These are phyloP conservation scores for Leptinotarsa tumamoca DNA, from an alignment of 2,888 invertebrate genomes.

Conservation along the genomic window DNA sequence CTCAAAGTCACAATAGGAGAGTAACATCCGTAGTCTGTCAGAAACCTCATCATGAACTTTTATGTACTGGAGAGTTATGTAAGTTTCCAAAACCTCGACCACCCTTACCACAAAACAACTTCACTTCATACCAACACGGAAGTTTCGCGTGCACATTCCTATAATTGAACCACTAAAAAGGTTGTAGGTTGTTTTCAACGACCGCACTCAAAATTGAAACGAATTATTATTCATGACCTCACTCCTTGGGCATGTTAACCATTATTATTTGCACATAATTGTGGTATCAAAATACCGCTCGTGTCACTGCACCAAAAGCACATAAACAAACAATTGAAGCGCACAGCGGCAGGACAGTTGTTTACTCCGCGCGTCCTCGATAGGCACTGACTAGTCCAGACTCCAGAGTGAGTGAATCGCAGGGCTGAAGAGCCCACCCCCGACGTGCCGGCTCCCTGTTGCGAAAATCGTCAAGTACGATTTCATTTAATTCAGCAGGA, in stretches of 20 bases:
- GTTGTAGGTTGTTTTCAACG: neutral
- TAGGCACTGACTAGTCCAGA: conserved; percentile 11
- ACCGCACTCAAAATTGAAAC: neutral
- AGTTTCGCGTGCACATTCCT: neutral
- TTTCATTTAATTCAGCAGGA: conserved; percentile 1
- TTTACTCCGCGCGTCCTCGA: neutral
- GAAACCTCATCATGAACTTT: too few species aligned
- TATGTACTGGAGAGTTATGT: neutral
- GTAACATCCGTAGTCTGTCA: neutral
- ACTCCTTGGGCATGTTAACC: neutral
- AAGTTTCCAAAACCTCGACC: neutral
- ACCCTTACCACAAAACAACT: neutral
- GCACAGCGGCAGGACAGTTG: neutral
- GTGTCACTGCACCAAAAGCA: neutral
- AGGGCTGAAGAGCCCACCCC: conserved; percentile 5
- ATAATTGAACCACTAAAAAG: neutral
- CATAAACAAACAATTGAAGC: neutral
- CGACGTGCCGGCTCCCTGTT: neutral
- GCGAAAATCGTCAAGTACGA: conserved; percentile 3
- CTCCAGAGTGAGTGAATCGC: conserved; percentile 4
- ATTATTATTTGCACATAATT: neutral
- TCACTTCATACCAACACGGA: neutral
- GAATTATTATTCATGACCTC: conserved; percentile 1
- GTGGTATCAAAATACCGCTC: neutral
- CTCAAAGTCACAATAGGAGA: neutral